A percentile compares a stretch with the other conserved stretches of the same genome.
Evolutionary conservation across 53 echinoderm and acorn worm species (phyloP).

Genomic region (Luidia sarsii): DNA sequence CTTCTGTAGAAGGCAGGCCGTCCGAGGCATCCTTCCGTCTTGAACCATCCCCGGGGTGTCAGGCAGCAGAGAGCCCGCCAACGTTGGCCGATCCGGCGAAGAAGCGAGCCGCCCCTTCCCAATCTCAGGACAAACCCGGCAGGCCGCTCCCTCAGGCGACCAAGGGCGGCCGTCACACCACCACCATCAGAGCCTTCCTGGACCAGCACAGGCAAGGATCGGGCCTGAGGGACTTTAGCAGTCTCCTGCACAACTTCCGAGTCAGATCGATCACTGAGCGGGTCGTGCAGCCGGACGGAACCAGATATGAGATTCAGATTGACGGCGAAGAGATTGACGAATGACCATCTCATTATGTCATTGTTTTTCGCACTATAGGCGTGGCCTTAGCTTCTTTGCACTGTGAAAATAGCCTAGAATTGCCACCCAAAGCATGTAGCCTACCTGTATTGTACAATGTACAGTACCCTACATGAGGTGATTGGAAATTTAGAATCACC

Average conservation of each 20-base stretch:
- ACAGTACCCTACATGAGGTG: no score
- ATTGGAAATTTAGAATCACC: no score
- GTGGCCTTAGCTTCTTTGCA: no score
- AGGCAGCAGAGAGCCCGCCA: background rate
- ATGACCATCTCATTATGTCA: no score
- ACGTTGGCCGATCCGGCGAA: background rate
- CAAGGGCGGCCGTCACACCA: conserved; percentile 1
- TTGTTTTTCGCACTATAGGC: no score
- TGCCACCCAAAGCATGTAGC: no score
- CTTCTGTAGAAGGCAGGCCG: background rate
- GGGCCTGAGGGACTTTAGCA: conserved; percentile 27
- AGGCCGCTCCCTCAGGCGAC: background rate
- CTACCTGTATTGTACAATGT: no score
- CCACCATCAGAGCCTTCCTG: conserved; percentile 8
- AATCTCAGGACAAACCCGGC: background rate
- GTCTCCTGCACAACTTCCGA: conserved; percentile 33
- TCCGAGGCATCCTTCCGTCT: background rate
- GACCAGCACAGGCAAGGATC: conserved; percentile 31
- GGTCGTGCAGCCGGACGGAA: conserved; percentile 47
- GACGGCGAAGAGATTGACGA: conserved; percentile 28
- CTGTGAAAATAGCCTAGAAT: no score
- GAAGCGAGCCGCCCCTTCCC: background rate
- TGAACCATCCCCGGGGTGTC: background rate
- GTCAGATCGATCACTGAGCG: conserved; percentile 46
- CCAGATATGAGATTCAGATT: conserved; percentile 55